A percentile compares a stretch with the other conserved stretches of the same genome.
phyloP scores from a whole-genome alignment of 1,140 invertebrate species.

The Stenopsyche tienmushanensis region DNA sequence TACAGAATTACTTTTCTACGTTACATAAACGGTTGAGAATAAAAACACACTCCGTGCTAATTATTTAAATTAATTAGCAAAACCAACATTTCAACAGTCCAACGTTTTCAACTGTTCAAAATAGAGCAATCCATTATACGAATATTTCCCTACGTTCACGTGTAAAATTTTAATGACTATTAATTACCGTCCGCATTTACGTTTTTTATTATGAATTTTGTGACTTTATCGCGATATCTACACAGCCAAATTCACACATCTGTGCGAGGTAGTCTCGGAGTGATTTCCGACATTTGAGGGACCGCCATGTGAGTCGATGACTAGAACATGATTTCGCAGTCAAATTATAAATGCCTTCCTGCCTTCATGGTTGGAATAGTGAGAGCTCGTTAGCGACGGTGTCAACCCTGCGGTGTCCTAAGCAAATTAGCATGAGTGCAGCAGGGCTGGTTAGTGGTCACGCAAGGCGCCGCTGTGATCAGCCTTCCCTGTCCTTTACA shows the following conservation, averaged over 20 bases:
- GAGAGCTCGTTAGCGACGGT: neutral
- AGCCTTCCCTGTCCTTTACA: neutral
- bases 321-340: neutral
- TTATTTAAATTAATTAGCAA: too few species aligned
- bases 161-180: neutral
- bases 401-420: neutral
- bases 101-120: too few species aligned
- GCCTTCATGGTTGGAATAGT: too few species aligned
- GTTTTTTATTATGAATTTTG: neutral
- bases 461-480: neutral
- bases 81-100: too few species aligned
- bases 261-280: neutral
- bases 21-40: too few species aligned
- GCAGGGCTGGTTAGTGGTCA: conserved; percentile 5
- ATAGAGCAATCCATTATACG: too few species aligned
- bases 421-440: conserved; percentile 4
- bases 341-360: neutral
- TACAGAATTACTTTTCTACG: too few species aligned
- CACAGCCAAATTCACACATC: neutral
- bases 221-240: neutral
- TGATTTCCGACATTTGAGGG: neutral
- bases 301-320: neutral
- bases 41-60: too few species aligned
- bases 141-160: neutral
- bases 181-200: neutral